phyloP scores from a whole-genome alignment of 1,140 invertebrate genomes.

The Zaprionus gabonicus region DNA sequence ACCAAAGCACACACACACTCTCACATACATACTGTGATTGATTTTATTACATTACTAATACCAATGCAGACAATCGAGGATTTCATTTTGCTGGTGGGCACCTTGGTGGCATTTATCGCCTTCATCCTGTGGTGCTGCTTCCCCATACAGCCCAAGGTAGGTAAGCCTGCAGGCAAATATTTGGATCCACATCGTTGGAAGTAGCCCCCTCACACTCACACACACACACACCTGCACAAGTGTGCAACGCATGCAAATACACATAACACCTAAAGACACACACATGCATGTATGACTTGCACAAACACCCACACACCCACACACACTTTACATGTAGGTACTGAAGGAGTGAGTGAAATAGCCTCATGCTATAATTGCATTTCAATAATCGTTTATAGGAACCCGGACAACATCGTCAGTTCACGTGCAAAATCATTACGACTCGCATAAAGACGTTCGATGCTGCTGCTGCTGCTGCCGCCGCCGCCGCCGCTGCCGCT shows the following conservation, averaged over 20 bases:
- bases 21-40: conserved; percentile 6
- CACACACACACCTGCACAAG: background rate
- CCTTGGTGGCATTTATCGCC: conserved; percentile 87
- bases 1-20: background rate
- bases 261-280: conserved; percentile 4
- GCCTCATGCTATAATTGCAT: conserved; percentile 3
- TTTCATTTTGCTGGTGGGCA: conserved; percentile 87
- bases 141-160: conserved; percentile 87
- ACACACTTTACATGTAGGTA: conserved; percentile 24
- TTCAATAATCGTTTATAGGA: conserved; percentile 42
- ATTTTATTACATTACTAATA: background rate
- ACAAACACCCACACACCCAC: background rate
- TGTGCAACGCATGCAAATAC: too few relatives aligned
- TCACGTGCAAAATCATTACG: conserved; percentile 72
- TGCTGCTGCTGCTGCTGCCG: conserved; percentile 39
- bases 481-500: conserved; percentile 28
- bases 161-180: conserved; percentile 21
- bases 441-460: conserved; percentile 69
- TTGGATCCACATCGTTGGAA: background rate
- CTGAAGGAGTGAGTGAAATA: background rate
- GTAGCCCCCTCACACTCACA: conserved; percentile 8
- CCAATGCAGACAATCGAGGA: conserved; percentile 86
- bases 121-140: conserved; percentile 88
- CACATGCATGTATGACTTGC: conserved; percentile 11
- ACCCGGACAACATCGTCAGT: conserved; percentile 69